phyloP scores from a whole-genome alignment of 2,888 invertebrate genomes.

The Drosophila pegasa region DNA sequence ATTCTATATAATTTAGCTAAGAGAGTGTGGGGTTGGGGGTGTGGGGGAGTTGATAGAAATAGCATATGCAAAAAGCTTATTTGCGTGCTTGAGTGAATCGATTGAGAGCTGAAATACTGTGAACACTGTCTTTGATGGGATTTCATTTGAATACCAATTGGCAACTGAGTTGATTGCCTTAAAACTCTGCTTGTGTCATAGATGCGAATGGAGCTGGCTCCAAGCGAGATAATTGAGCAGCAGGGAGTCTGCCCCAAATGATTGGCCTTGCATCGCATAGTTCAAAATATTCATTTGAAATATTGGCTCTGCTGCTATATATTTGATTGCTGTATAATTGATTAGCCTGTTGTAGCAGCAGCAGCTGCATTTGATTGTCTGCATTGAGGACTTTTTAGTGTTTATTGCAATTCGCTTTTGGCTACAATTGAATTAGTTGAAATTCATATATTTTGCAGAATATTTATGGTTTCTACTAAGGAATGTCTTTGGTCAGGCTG shows the following conservation, averaged over 20 bases:
- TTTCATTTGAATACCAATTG: slow-evolving; percentile 16
- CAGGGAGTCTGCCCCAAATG: not conserved
- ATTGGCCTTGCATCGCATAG: not conserved
- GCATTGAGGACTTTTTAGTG: not conserved
- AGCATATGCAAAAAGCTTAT: slow-evolving; percentile 63
- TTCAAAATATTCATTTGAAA: not conserved
- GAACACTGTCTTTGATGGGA: slow-evolving; percentile 15
- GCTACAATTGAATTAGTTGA: not conserved
- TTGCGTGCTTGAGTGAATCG: slow-evolving; percentile 56
- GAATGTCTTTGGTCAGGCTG: no score
- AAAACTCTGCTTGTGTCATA: not conserved
- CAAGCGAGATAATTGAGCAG: not conserved
- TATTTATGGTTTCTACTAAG: not conserved
- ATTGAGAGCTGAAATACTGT: slow-evolving; percentile 25
- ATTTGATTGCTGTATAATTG: not conserved
- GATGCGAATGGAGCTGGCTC: not conserved
- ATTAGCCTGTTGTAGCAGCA: slow-evolving; percentile 3
- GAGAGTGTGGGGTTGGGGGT: slow-evolving; percentile 14
- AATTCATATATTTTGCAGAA: not conserved
- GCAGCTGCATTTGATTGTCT: not conserved
- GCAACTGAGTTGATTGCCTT: not conserved
- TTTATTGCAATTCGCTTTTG: not conserved
- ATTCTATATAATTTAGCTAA: slow-evolving; percentile 26
- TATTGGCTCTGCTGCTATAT: not conserved
- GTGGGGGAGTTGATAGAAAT: slow-evolving; percentile 22